Base-by-base conservation (phyloP, 2,888 invertebrate species). In the Andrena hattorfiana region DNA sequence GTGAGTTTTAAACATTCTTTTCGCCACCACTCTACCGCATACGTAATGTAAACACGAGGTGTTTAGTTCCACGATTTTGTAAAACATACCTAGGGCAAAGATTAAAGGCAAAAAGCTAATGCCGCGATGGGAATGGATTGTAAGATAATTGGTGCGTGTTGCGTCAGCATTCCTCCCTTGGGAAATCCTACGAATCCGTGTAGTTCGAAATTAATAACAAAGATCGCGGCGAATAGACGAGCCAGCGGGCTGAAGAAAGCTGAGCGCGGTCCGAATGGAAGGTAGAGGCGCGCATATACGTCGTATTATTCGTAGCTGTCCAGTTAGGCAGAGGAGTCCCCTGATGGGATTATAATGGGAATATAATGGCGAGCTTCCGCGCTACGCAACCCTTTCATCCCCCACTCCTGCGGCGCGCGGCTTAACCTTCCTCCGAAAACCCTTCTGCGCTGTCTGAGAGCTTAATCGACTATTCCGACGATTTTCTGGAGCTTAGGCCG, bases 321-420 rank as follows among this genome's bases (percentile, higher is more conserved):
- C 85, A 86, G 87, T 91, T 92, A 89, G 89, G 87, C 89, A 84
- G 88, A 89, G 90, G 90, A 91, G 89, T 91, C 91, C 89, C 87
- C 90, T 92, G 92, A 93, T 93, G 92, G 90, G 92, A 92, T 93
- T 93, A 92, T 93, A 93, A 93, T 93, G 92, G 89, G 93, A 92
- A 92, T 92, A 92, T 93, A 93, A 93, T 93, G 90, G 91, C 89
- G 88, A 88, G 91, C 93, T 92, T 92, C 93, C 90, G 93, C 82
- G 86, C 89, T 93, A 93, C 92, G 92, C 92, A 86, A 83, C 86
- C 88, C 84, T 89, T 86, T 79, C 78, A 81, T 73, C 72, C 73
- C 77, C 76, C 77, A 68, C 76, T 81, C 62, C 64, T 71, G 32
- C 69, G 66, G 60, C 60, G 77, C 83, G 60, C 74, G 69, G 48